Conservation (phyloP, 2,113 vertebrate species). For the Phoenicopterus ruber region DNA sequence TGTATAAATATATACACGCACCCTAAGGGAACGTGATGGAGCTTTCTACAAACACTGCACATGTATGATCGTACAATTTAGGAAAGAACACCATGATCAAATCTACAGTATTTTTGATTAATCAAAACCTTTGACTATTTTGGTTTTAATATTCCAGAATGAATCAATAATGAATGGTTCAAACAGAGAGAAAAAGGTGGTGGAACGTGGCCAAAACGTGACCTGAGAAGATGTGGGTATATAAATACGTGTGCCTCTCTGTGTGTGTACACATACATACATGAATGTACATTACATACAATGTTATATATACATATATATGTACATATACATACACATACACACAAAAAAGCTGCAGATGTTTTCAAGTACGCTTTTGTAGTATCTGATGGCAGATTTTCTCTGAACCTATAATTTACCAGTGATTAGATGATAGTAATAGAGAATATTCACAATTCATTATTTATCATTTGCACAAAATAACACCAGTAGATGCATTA, state of each 20-base stretch:
- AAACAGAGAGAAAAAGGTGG: background rate
- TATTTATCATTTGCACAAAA: background rate
- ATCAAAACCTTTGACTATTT: background rate
- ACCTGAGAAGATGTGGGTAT: background rate
- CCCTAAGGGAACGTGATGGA: background rate
- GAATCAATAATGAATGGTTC: background rate
- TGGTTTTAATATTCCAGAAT: background rate
- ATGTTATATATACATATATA: background rate
- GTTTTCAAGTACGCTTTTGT: background rate
- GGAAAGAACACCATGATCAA: background rate
- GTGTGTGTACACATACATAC: background rate
- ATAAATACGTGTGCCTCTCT: accelerated
- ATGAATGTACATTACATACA: background rate
- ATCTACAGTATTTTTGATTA: background rate
- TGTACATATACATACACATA: too few relatives aligned
- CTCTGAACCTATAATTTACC: background rate
- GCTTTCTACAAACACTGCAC: background rate
- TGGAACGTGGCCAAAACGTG: background rate
- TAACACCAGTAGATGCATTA: background rate
- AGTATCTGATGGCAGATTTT: background rate
- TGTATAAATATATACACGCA: background rate
- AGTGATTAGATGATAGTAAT: background rate
- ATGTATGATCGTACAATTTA: background rate
- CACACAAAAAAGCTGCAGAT: background rate
- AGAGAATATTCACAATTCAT: background rate